These are phyloP conservation scores for Aplodontia rufa DNA, from an alignment of 2,113 vertebrate genomes.

Conservation along the genomic window DNA sequence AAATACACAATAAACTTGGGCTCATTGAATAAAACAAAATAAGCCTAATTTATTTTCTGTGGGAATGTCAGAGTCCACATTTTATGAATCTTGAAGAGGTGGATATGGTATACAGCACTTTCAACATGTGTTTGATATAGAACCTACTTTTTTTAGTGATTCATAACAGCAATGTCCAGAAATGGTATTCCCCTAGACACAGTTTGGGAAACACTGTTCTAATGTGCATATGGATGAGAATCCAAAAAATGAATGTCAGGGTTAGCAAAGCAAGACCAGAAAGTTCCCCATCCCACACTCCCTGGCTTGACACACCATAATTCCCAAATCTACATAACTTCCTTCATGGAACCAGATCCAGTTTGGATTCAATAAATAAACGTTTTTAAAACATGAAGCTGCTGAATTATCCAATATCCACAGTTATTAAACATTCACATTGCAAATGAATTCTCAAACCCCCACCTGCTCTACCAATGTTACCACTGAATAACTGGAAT, in stretches of 20 bases:
- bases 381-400: neutral
- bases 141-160: neutral
- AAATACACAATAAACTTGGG: neutral
- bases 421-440: neutral
- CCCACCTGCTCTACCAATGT: slow-evolving; percentile 16
- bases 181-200: neutral
- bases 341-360: slow-evolving; percentile 52
- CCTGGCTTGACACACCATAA: neutral
- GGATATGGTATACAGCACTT: neutral
- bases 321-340: slow-evolving; percentile 24
- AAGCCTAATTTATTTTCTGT: neutral
- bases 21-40: neutral
- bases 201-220: neutral
- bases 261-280: neutral
- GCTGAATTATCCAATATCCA: slow-evolving; percentile 53
- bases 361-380: slow-evolving; percentile 9
- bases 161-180: neutral
- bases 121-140: neutral
- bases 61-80: neutral
- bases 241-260: neutral
- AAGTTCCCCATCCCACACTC: neutral
- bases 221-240: neutral
- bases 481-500: slow-evolving; percentile 49
- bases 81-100: neutral
- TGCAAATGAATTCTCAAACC: slow-evolving; percentile 34